Conservation (phyloP, 2,113 vertebrate genomes). For the Ptychochromis oligacanthus region DNA sequence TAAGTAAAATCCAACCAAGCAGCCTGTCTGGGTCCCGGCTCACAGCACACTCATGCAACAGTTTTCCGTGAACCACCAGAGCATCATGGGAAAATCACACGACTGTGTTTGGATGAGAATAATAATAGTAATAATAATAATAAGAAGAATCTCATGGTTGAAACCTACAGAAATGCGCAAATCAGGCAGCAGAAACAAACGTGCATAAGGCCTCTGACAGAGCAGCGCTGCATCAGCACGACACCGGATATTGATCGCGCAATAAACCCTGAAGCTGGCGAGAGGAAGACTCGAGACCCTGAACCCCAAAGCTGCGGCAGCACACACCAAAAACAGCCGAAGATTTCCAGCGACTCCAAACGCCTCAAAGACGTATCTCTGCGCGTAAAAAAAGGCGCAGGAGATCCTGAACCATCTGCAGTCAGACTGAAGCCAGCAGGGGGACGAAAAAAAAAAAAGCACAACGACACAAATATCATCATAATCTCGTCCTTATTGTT, state of each 20-base stretch:
- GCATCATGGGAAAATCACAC: too few species aligned
- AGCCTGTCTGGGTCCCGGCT: neutral
- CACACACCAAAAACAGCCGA: neutral
- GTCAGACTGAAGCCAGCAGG: neutral
- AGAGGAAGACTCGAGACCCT: neutral
- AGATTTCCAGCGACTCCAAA: neutral
- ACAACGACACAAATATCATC: neutral
- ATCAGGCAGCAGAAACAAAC: neutral
- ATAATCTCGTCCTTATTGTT: neutral
- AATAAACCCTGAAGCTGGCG: neutral
- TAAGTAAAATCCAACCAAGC: neutral
- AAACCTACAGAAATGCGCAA: neutral
- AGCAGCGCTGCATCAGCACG: neutral
- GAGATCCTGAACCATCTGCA: neutral
- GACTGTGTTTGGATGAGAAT: too few species aligned
- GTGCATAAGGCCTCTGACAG: neutral
- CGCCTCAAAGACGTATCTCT: neutral
- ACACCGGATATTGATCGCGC: neutral
- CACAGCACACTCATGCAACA: too few species aligned
- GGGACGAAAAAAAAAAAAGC: neutral
- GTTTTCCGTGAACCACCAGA: too few species aligned
- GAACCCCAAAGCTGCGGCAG: neutral
- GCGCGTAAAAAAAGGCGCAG: neutral
- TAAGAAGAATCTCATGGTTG: too few species aligned
- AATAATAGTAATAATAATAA: too few species aligned